phyloP scores from a whole-genome alignment of 2,113 vertebrate species.

The Osmerus eperlanus region DNA sequence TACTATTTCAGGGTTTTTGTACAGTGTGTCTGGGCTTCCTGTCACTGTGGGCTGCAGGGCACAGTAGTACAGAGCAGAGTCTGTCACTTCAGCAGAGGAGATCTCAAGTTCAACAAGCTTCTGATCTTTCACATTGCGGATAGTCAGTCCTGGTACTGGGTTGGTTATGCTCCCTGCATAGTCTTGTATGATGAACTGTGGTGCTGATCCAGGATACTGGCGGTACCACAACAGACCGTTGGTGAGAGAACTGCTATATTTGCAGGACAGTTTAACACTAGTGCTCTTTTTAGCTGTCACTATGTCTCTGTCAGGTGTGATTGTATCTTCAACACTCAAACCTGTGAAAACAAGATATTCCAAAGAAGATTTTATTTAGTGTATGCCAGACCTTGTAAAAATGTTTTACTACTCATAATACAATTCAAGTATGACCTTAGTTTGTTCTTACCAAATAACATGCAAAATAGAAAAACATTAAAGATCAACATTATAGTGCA shows the following conservation, averaged over 20 bases:
- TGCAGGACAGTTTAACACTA: background rate
- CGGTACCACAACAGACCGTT: background rate
- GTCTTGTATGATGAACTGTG: background rate
- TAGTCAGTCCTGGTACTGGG: background rate
- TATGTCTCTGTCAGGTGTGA: background rate
- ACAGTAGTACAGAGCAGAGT: slow-evolving; percentile 4
- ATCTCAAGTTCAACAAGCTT: slow-evolving; percentile 21
- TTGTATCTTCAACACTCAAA: background rate
- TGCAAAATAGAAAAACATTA: no score
- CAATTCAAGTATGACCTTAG: no score
- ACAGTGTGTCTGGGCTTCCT: background rate
- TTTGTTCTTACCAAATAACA: no score
- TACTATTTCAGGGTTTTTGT: background rate
- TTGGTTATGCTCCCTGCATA: no score
- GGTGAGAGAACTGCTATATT: background rate
- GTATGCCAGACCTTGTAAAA: no score
- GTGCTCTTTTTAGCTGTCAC: background rate
- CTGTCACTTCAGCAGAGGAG: slow-evolving; percentile 7
- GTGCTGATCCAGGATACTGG: background rate
- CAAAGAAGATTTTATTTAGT: no score
- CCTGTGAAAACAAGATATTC: background rate
- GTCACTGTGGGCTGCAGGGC: background rate
- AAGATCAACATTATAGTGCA: no score
- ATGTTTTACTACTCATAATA: no score
- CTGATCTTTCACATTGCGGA: background rate